These are phyloP conservation scores for Synanthedon tipuliformis DNA, from an alignment of 2,888 invertebrate genomes.

Conservation along the genomic window DNA sequence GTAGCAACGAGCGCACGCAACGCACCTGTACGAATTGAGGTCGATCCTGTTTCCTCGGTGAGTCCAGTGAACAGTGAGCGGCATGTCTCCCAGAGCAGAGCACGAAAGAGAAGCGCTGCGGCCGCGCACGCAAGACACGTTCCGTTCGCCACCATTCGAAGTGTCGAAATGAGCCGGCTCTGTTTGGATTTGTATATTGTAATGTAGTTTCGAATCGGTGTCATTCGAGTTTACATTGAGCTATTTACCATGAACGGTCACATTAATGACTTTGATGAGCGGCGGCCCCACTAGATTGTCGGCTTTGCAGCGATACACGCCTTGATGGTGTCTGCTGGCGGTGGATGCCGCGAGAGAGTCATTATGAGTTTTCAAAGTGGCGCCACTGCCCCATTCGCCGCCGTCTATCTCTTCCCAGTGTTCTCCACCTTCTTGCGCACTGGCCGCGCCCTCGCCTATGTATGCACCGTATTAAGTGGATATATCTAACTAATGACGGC, in stretches of 20 bases:
- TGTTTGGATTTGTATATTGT: conserved; percentile 22
- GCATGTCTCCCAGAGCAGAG: conserved; percentile 82
- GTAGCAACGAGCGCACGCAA: not conserved
- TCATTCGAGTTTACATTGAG: not conserved
- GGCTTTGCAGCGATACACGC: conserved; percentile 84
- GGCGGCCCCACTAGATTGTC: conserved; percentile 86
- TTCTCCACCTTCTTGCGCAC: conserved; percentile 12
- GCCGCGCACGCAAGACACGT: conserved; percentile 74
- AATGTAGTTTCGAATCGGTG: not conserved
- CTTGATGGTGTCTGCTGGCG: conserved; percentile 77
- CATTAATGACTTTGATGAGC: conserved; percentile 81
- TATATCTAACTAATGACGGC: not conserved
- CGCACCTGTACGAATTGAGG: conserved; percentile 69
- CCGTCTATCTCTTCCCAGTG: conserved; percentile 20
- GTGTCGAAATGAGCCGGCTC: conserved; percentile 81
- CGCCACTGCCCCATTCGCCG: conserved; percentile 11
- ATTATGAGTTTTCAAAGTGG: conserved; percentile 19
- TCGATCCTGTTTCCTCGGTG: conserved; percentile 69
- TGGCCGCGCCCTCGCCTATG: not conserved
- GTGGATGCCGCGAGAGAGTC: conserved; percentile 75
- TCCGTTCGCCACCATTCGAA: conserved; percentile 39
- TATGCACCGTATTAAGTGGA: not conserved
- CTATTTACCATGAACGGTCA: conserved; percentile 80
- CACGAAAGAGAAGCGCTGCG: conserved; percentile 77
- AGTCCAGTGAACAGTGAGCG: conserved; percentile 82